phyloP scores from a whole-genome alignment of 2,113 vertebrate genomes.

The Vulpes vulpes region DNA sequence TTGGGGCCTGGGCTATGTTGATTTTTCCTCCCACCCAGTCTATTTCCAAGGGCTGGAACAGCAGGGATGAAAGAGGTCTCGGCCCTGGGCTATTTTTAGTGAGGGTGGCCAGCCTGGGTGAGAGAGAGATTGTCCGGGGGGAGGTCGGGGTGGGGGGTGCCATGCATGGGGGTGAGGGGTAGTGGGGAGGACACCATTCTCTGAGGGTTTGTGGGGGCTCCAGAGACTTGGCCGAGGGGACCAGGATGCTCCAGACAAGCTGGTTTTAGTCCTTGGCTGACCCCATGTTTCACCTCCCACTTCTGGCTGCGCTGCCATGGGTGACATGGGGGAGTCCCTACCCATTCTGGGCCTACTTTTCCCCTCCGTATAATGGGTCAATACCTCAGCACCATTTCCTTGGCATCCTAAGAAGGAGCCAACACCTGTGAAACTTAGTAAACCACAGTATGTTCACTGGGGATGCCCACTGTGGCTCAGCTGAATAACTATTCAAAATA shows the following conservation, averaged over 20 bases:
- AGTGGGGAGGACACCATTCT: neutral
- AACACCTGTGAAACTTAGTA: neutral
- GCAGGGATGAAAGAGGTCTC: conserved; percentile 17
- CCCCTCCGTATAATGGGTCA: conserved; percentile 4
- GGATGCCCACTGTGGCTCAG: fast-evolving
- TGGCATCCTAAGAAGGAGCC: neutral
- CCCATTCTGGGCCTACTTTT: neutral
- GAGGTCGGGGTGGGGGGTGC: neutral
- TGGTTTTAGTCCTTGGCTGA: neutral
- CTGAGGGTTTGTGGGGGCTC: neutral
- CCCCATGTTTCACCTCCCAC: neutral
- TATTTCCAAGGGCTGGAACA: conserved; percentile 29
- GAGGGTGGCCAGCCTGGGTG: neutral
- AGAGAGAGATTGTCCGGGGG: neutral
- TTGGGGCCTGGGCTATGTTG: conserved; percentile 40
- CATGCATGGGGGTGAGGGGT: neutral
- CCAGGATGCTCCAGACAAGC: fast-evolving
- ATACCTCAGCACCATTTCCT: neutral
- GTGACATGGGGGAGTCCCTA: neutral
- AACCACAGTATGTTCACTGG: neutral
- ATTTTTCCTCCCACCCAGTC: conserved; percentile 54
- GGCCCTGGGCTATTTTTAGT: conserved; percentile 69
- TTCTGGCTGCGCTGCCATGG: neutral
- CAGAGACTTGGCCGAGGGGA: neutral
- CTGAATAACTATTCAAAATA: neutral